Evolutionary conservation across 2,113 vertebrate species (phyloP), one percentile per base, ranked within the genome.

Genomic region (Megaceryle torquata): DNA sequence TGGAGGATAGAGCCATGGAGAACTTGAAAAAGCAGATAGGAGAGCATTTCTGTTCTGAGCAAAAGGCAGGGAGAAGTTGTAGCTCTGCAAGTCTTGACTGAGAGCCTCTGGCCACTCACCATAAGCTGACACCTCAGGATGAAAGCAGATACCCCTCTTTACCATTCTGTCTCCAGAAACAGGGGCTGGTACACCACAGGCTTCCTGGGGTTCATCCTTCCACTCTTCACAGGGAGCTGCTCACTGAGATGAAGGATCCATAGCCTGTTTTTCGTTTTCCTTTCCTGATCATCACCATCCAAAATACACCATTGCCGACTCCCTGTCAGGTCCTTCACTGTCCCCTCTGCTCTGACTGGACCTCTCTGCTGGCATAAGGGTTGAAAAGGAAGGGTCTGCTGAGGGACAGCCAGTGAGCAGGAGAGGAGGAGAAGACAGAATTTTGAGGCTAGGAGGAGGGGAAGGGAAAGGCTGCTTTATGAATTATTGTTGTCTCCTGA

Each of bases 301-400:
- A 72, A 90, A 94, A 76, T 6, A 71, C 15, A 35, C 15, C 2
- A 5, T 8, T 6, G 4, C 25, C 64, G 48, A 11, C 43, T 82
- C 25, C n/a, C 72, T 65, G n/a, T 13, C 37, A 24, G 37, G 13
- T n/a, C 18, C 48, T 29, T 33, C 39, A 39, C 35, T 11, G 11
- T 21, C 4, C 10, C 12, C n/a, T 17, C 11, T n/a, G 11, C 50
- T 80, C 48, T 0, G 0, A 13, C 31, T 39, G 1, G 0, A 33
- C 6, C 13, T 20, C 16, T 72, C 50, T 5, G 15, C 37, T 43
- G 50, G 16, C 29, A 48, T 6, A 50, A 37, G 22, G 17, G 10
- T 26, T 61, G 65, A 35, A 31, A 75, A n/a, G 46, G 21, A 12
- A 29, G 51, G 21, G 10, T 54, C 24, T 85, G 33, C 10, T 5